phyloP scores from a whole-genome alignment of 1,140 invertebrate genomes.

The Drosophila teissieri region DNA sequence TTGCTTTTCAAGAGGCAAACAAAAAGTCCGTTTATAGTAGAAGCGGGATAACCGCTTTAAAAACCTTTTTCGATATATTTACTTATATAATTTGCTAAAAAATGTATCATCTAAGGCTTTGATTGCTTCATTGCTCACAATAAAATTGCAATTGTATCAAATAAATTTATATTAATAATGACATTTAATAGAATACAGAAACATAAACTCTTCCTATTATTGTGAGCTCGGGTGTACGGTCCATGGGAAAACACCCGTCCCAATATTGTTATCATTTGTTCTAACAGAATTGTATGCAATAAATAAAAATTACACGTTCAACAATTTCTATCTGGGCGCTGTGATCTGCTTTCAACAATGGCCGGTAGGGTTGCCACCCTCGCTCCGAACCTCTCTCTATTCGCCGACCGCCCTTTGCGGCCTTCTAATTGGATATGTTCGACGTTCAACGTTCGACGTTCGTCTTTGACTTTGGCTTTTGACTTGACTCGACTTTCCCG shows the following conservation, averaged over 20 bases:
- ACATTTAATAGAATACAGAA: no score
- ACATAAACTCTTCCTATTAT: not conserved
- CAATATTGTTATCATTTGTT: conserved; percentile 76
- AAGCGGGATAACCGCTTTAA: no score
- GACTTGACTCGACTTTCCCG: conserved; percentile 15
- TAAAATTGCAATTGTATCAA: no score
- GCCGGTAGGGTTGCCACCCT: not conserved
- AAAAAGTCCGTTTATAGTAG: not conserved
- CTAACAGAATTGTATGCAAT: conserved; percentile 82
- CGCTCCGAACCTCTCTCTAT: conserved; percentile 3
- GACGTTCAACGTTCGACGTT: conserved; percentile 55
- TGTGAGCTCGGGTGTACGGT: not conserved
- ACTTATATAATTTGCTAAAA: no score
- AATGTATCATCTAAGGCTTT: not conserved
- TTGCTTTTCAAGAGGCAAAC: not conserved
- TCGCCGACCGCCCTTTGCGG: conserved; percentile 24
- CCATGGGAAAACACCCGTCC: not conserved
- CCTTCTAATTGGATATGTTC: conserved; percentile 79
- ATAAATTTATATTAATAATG: no score
- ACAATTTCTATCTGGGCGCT: conserved; percentile 51
- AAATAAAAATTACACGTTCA: conserved; percentile 83
- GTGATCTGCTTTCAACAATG: conserved; percentile 40
- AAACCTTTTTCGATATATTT: no score
- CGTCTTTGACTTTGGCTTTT: conserved; percentile 57
- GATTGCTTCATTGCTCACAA: not conserved